Evolutionary conservation across 2,888 invertebrate species (phyloP).

Genomic region (Phaedon cochleariae): DNA sequence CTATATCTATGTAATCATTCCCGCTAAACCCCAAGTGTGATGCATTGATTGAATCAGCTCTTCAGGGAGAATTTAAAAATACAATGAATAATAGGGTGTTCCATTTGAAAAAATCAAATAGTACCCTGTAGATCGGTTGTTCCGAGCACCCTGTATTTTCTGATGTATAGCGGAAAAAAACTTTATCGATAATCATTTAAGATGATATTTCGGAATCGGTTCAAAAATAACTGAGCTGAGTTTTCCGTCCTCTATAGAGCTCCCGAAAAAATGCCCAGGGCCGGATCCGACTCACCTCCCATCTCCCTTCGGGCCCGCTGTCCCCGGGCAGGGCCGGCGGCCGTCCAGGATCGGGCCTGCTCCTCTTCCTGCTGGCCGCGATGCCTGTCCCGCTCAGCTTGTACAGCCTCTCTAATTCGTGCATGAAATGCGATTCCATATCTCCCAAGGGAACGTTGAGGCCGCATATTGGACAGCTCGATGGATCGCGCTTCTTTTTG

Average conservation of each 20-base stretch:
- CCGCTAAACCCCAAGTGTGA: too few species aligned
- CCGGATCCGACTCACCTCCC: constrained; percentile 66
- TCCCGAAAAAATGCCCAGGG: neutral
- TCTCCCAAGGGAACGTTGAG: constrained; percentile 72
- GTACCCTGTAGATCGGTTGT: too few species aligned
- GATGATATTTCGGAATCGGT: neutral
- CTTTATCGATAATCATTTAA: too few species aligned
- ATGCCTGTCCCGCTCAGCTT: constrained; percentile 66
- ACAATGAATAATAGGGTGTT: too few species aligned
- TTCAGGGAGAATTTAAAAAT: too few species aligned
- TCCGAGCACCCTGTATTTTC: too few species aligned
- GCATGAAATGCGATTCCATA: constrained; percentile 73
- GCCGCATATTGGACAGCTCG: constrained; percentile 75
- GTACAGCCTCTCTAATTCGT: constrained; percentile 74
- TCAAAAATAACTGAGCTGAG: neutral
- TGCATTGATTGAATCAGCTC: too few species aligned
- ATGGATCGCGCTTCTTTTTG: constrained; percentile 60
- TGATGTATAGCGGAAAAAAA: too few species aligned
- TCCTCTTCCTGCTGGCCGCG: constrained; percentile 62
- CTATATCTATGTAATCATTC: too few species aligned
- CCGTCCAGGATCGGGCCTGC: constrained; percentile 57
- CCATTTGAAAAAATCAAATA: too few species aligned
- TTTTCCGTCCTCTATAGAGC: too few species aligned
- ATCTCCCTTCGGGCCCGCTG: constrained; percentile 68
- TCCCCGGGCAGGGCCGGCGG: constrained; percentile 62